A percentile compares a stretch with the other conserved stretches of the same genome.
Conservation (phyloP, 2,797 vertebrate species). For the Diglossa cyanea region DNA sequence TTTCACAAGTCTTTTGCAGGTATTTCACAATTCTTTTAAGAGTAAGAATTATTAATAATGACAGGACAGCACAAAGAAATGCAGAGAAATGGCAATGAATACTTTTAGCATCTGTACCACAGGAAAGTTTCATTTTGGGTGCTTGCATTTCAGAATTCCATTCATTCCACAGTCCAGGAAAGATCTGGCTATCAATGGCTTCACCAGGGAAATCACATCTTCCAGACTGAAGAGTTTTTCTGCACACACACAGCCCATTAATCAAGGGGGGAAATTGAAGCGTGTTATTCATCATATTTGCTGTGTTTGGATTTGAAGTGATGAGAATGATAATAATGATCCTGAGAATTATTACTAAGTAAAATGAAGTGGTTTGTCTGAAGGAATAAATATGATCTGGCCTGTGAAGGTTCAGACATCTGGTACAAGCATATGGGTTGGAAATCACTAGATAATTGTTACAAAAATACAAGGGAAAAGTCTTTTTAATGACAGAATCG, state of each 20-base stretch:
- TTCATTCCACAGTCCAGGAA: background rate
- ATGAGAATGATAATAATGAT: slow-evolving; percentile 4
- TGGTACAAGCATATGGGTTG: slow-evolving; percentile 57
- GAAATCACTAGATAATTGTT: slow-evolving; percentile 46
- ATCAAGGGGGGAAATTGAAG: background rate
- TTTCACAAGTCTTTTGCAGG: background rate
- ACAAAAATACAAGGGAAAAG: slow-evolving; percentile 27
- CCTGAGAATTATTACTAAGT: slow-evolving; percentile 18
- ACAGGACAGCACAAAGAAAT: background rate
- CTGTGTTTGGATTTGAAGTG: slow-evolving; percentile 36
- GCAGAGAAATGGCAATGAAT: background rate
- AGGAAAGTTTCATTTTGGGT: background rate
- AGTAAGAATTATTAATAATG: background rate
- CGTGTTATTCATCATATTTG: background rate
- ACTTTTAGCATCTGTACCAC: background rate
- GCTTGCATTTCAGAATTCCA: background rate
- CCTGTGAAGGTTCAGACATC: slow-evolving; percentile 54
- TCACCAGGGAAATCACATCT: background rate
- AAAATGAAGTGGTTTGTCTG: slow-evolving; percentile 5
- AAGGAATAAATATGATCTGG: slow-evolving; percentile 5
- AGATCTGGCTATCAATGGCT: background rate
- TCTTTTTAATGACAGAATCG: background rate
- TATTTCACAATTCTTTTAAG: background rate
- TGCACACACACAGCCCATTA: background rate
- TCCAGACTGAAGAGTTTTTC: background rate